Conservation (phyloP, 2,797 vertebrate genomes). For the Cygnus olor region DNA sequence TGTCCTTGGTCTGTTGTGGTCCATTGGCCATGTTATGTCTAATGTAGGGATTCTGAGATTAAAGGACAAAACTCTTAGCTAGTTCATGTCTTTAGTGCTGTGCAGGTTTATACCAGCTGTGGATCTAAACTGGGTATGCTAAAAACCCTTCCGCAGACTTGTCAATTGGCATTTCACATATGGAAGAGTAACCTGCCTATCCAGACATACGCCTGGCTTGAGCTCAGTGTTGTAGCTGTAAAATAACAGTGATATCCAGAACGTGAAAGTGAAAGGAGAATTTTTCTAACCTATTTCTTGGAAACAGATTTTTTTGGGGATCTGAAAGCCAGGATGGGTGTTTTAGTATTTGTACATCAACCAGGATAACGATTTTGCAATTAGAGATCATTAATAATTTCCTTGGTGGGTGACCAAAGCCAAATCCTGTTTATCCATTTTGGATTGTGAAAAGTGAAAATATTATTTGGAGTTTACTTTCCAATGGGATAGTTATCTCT, state of each 20-base stretch:
- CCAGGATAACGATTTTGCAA: background rate
- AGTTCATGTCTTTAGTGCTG: background rate
- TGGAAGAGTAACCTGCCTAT: background rate
- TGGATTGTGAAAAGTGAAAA: conserved; percentile 52
- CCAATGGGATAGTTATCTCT: conserved; percentile 74
- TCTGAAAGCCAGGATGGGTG: background rate
- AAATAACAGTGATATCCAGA: background rate
- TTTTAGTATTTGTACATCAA: background rate
- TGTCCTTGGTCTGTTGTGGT: background rate
- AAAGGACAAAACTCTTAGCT: background rate
- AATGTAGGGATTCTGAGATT: background rate
- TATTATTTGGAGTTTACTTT: conserved; percentile 56
- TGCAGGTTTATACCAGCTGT: background rate
- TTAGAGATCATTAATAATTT: conserved; percentile 7
- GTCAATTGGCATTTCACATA: background rate
- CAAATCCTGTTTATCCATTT: background rate
- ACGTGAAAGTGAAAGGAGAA: background rate
- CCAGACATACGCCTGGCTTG: background rate
- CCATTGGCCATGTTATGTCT: background rate
- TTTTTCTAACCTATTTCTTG: background rate
- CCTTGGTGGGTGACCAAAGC: background rate
- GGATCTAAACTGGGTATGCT: background rate
- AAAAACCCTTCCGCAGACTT: background rate
- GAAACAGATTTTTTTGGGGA: background rate
- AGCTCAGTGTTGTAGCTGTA: background rate